phyloP scores from a whole-genome alignment of 2,888 invertebrate genomes.

The Strigamia crassipes region DNA sequence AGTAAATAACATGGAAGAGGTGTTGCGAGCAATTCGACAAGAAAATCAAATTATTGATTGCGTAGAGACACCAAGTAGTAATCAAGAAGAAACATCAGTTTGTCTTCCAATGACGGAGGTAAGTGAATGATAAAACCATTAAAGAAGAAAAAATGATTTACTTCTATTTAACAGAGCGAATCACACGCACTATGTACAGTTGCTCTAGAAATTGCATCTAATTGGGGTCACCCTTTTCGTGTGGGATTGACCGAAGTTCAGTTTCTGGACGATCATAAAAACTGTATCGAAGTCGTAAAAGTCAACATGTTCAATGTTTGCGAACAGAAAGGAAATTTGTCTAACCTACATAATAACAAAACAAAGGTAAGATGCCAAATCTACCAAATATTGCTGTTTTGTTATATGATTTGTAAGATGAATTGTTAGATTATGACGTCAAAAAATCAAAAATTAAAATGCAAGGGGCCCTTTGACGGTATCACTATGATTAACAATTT shows the following conservation, averaged over 20 bases:
- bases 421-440: no score
- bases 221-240: slow-evolving; percentile 26
- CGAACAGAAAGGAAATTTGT: slow-evolving; percentile 11
- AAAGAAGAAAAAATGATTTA: background rate
- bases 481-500: no score
- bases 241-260: slow-evolving; percentile 41
- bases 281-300: background rate
- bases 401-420: no score
- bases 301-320: background rate
- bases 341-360: background rate
- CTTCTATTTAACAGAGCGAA: background rate
- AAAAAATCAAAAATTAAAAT: no score
- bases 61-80: background rate
- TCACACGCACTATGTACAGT: background rate
- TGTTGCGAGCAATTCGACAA: background rate
- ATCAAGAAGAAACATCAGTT: background rate
- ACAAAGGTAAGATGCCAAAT: slow-evolving; percentile 9
- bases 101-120: background rate
- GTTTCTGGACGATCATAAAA: slow-evolving; percentile 17
- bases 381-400: no score
- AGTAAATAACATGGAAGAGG: background rate
- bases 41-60: background rate
- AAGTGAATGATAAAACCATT: background rate
- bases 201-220: slow-evolving; percentile 19
- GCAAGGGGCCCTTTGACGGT: no score